Base-by-base conservation (phyloP, 64 coral and sea anemone genomes). In the Montipora foliosa region DNA sequence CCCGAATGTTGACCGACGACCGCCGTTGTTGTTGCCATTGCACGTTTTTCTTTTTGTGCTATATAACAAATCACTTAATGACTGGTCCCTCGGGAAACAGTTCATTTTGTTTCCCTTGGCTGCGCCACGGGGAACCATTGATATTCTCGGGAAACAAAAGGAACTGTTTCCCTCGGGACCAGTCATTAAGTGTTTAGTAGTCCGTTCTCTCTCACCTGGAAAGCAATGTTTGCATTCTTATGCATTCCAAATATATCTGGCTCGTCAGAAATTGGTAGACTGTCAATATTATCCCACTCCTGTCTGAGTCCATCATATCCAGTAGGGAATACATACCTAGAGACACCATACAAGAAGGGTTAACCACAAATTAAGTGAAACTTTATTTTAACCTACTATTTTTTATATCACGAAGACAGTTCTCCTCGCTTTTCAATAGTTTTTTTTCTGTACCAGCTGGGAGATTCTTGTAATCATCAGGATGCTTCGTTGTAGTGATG, bases 221-320 rank as follows among this genome's bases (percentile, higher is more conserved):
- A 98, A 13, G 97, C 97, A 76, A 98, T 98, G 45, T 98, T 98
- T 6, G 97, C 97, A 44, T 98, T 98, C 55, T 98, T 95, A 70
- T 98, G 91, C 97, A 98, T 98, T 67, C 93, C 94, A 91, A 98
- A 96, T 47, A 98, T 94, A 46, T 94, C 97, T 11, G 97, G 97
- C 69, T 93, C 94, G 77, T 98, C 97, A 88, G 89, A 94, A 58
- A 98, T 95, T 2, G 97, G 97, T 50, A 98, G 88, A 55, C 82
- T 77, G 52, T 98, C 97, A 22, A 98, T 89, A 50, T 86, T 96
- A 5, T 98, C 94, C 44, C 97, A 72, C 51, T 98, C 95, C 21
- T 96, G 94, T n/a, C 83, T 79, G 44, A 98, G 53, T 6, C 55
- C 24, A 71, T 98, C 96, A 76, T 77, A 98, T 50, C 89, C 96